Conservation (phyloP, 2,797 vertebrate genomes). For the Channallabes apus region DNA sequence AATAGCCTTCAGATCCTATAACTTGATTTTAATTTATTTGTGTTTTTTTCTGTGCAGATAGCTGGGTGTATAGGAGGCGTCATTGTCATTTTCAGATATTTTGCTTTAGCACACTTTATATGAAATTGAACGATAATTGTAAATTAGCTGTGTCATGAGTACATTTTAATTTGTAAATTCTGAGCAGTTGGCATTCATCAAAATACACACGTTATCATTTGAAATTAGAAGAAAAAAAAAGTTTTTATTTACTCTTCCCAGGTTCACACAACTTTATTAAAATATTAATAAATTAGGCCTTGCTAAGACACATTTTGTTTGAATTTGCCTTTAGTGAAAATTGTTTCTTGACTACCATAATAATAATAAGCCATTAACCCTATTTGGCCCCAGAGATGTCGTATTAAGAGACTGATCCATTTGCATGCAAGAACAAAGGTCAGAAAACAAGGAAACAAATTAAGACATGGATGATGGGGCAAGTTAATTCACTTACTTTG, state of each 20-base stretch:
- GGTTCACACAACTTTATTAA: background rate
- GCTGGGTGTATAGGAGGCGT: background rate
- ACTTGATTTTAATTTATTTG: background rate
- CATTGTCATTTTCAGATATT: background rate
- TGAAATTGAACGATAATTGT: background rate
- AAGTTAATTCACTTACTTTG: background rate
- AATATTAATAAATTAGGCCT: background rate
- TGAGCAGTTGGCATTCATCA: background rate
- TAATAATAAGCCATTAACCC: background rate
- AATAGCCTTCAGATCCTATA: background rate
- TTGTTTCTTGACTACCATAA: background rate
- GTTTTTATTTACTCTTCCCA: background rate
- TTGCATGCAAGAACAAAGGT: background rate
- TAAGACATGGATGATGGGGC: too few relatives aligned
- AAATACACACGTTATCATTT: background rate
- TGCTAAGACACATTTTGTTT: background rate
- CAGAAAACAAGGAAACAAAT: conserved; percentile 8
- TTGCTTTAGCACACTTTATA: background rate
- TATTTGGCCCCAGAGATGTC: background rate
- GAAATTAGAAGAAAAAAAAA: background rate
- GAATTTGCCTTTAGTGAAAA: background rate
- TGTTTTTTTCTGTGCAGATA: background rate
- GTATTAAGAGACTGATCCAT: background rate
- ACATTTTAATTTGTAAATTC: background rate
- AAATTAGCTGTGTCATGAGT: background rate